Evolutionary conservation across 2,797 vertebrate genomes (phyloP).

Genomic region (Poeciliopsis gracilis): DNA sequence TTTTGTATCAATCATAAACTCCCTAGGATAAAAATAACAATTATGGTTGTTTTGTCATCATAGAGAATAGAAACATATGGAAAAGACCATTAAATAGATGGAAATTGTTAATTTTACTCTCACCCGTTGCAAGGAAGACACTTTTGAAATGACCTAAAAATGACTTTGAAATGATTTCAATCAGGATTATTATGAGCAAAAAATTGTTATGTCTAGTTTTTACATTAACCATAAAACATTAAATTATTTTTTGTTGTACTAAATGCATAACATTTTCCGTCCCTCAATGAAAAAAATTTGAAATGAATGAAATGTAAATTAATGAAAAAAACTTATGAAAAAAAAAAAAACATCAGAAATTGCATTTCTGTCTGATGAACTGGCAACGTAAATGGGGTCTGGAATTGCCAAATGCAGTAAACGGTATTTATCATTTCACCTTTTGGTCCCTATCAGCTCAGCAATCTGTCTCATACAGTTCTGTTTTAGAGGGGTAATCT

Average conservation of each 20-base stretch:
- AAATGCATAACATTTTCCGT: too few relatives aligned
- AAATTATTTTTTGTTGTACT: background rate
- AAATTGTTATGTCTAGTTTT: background rate
- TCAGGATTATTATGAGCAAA: background rate
- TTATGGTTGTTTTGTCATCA: background rate
- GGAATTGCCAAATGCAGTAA: background rate
- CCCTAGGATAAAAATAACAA: too few relatives aligned
- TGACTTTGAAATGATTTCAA: background rate
- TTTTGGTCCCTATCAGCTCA: slow-evolving; percentile 72
- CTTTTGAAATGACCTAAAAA: background rate
- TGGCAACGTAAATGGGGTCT: background rate
- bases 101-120: background rate
- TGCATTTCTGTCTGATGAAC: background rate
- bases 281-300: background rate
- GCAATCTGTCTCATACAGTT: slow-evolving; percentile 66
- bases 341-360: background rate
- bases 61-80: slow-evolving; percentile 1
- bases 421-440: slow-evolving; percentile 75
- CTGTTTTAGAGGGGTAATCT: slow-evolving; percentile 70
- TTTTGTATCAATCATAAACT: background rate
- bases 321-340: too few relatives aligned
- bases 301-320: too few relatives aligned
- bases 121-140: background rate
- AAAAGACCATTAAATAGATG: background rate
- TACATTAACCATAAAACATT: background rate